Conservation (phyloP, 2,113 vertebrate species). For the Hydrolagus affinis region DNA sequence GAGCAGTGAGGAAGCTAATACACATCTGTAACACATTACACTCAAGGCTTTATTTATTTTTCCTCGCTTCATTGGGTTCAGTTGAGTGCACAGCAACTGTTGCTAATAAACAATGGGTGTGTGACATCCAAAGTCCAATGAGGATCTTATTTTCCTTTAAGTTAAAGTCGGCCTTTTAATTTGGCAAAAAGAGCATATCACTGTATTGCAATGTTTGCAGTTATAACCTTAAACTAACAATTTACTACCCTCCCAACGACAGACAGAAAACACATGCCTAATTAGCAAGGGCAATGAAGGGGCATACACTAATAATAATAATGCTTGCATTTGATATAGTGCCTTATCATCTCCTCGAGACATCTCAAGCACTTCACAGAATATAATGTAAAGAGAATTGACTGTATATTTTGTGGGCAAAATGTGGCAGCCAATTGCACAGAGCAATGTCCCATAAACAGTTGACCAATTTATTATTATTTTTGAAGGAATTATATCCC, state of each 20-base stretch:
- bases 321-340: too few species aligned
- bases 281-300: too few species aligned
- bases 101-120: neutral
- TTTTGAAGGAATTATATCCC: too few species aligned
- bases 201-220: neutral
- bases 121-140: neutral
- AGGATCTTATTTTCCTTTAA: neutral
- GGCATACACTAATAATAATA: too few species aligned
- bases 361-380: too few species aligned
- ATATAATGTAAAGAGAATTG: too few species aligned
- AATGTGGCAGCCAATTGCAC: too few species aligned
- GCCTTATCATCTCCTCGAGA: too few species aligned
- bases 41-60: neutral
- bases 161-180: too few species aligned
- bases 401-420: too few species aligned
- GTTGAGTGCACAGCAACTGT: neutral
- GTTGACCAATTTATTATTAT: too few species aligned
- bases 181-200: neutral
- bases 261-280: neutral
- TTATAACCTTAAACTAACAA: neutral
- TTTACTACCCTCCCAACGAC: neutral
- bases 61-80: neutral
- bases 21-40: neutral
- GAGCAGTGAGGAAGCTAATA: neutral
- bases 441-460: too few species aligned